Conservation (phyloP, 2,888 invertebrate genomes). For the Strigamia transsilvanica region DNA sequence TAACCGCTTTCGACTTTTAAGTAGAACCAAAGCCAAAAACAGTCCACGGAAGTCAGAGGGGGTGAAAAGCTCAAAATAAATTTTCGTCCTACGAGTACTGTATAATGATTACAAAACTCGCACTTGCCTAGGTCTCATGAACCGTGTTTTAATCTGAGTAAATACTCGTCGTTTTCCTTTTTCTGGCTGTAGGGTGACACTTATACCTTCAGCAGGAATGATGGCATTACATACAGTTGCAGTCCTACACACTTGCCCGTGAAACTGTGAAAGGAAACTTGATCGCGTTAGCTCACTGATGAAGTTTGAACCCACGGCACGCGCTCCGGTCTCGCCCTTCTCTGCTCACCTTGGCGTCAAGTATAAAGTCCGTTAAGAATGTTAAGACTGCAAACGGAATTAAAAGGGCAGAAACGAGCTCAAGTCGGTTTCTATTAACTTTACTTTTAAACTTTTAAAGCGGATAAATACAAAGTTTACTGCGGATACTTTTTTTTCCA, state of each 20-base stretch:
- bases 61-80: background rate
- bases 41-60: background rate
- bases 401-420: background rate
- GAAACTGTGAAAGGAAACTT: constrained; percentile 40
- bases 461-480: background rate
- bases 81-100: background rate
- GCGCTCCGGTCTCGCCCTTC: constrained; percentile 33
- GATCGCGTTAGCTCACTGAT: constrained; percentile 32
- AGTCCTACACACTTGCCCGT: constrained; percentile 22
- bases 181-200: constrained; percentile 1
- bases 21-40: background rate
- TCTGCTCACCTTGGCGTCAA: constrained; percentile 11
- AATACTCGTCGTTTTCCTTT: constrained; percentile 45
- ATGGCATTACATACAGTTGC: constrained; percentile 44
- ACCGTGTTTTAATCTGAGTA: constrained; percentile 28
- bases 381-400: constrained; percentile 36
- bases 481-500: background rate
- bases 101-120: constrained; percentile 31
- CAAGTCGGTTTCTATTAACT: constrained; percentile 32
- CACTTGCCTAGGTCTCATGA: constrained; percentile 3
- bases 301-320: constrained; percentile 49
- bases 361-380: constrained; percentile 17
- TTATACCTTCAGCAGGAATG: constrained; percentile 27
- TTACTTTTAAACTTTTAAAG: background rate
- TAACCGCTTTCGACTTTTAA: background rate